Conservation (phyloP, 2,113 vertebrate genomes). For the Oreotrochilus melanogaster region DNA sequence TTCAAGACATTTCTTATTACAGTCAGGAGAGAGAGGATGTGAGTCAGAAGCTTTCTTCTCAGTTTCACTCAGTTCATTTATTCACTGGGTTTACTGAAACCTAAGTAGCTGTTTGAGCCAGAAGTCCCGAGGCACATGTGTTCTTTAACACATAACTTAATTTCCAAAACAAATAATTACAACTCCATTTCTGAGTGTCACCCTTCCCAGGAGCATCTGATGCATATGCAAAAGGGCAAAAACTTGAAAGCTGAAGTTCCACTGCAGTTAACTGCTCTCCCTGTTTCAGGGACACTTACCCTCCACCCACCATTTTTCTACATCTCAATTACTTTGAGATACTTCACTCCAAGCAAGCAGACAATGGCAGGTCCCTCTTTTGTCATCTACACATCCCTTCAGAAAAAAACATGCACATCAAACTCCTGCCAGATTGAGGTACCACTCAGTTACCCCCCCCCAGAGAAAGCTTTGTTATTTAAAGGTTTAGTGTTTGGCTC, state of each 20-base stretch:
- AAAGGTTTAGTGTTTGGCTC: neutral
- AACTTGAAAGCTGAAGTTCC: neutral
- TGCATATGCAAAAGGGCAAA: conserved; percentile 34
- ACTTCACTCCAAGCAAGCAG: conserved; percentile 7
- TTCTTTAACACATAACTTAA: conserved; percentile 48
- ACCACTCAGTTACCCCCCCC: neutral
- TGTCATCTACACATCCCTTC: neutral
- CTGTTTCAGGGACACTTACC: neutral
- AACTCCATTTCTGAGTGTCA: conserved; percentile 36
- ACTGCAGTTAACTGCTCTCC: neutral
- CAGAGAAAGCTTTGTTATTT: neutral
- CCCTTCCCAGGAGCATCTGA: conserved; percentile 19
- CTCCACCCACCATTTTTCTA: neutral
- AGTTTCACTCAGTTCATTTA: conserved; percentile 34
- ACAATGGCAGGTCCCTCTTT: neutral
- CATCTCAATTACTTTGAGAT: neutral
- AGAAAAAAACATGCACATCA: neutral
- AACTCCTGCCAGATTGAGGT: neutral
- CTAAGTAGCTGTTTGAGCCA: conserved; percentile 54
- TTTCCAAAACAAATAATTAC: conserved; percentile 72
- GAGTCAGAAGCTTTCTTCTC: conserved; percentile 52
- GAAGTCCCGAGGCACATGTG: conserved; percentile 9
- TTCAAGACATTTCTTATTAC: conserved; percentile 38
- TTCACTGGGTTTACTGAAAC: conserved; percentile 61
- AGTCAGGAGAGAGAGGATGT: conserved; percentile 16